A percentile compares a stretch with the other conserved stretches of the same genome.
Evolutionary conservation across 2,113 vertebrate species (phyloP).

Genomic region (Typhlomys cinereus): DNA sequence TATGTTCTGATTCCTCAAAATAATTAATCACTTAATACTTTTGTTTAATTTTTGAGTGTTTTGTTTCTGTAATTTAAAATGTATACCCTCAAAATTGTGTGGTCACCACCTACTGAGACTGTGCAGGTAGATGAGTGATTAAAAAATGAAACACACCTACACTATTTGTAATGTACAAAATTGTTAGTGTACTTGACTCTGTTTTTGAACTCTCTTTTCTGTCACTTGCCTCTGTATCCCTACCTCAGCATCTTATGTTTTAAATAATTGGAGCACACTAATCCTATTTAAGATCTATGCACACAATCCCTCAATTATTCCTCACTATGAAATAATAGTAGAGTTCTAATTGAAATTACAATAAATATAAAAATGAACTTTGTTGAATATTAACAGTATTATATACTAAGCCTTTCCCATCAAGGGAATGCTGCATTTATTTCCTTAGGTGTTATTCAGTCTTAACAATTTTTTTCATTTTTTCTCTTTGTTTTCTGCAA

Average conservation of each 20-base stretch:
- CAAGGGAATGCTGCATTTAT: too few species aligned
- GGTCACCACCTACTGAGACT: neutral
- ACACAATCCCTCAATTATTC: too few species aligned
- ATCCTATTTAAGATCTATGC: neutral
- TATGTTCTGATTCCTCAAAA: neutral
- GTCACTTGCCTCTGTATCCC: neutral
- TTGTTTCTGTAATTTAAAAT: constrained; percentile 4
- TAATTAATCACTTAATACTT: neutral
- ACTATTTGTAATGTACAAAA: neutral
- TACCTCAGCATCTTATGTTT: neutral
- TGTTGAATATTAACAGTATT: too few species aligned
- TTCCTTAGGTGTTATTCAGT: too few species aligned
- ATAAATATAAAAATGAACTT: too few species aligned
- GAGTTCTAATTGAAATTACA: too few species aligned
- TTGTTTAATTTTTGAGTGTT: neutral
- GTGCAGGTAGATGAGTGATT: neutral
- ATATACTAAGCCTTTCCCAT: too few species aligned
- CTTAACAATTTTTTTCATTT: too few species aligned
- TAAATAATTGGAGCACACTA: neutral
- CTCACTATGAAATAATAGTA: too few species aligned
- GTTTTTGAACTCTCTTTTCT: neutral
- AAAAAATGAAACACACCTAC: neutral
- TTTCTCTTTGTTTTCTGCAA: too few species aligned
- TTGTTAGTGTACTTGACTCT: neutral
- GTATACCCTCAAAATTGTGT: neutral